A percentile compares a stretch with the other conserved stretches of the same genome.
These are phyloP conservation scores for Penaeus chinensis DNA, from an alignment of 1,140 invertebrate species.

Conservation along the genomic window DNA sequence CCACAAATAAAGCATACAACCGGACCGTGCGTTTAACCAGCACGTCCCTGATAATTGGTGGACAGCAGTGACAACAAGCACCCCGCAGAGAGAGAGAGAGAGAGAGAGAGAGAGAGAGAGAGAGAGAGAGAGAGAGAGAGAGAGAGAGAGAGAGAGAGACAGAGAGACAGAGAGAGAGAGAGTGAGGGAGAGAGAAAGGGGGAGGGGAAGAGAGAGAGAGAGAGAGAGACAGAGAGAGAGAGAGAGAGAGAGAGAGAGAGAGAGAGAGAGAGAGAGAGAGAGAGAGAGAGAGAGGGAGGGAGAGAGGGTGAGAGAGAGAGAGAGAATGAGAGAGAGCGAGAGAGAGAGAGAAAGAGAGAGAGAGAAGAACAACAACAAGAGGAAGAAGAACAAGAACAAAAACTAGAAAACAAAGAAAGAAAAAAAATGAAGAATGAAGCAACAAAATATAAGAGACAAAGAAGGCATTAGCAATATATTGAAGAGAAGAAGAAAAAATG, in stretches of 20 bases:
- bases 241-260: rapidly evolving
- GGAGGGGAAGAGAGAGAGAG: neutral
- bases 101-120: constrained; percentile 7
- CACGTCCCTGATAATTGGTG: constrained; percentile 1
- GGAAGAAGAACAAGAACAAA: too few species aligned
- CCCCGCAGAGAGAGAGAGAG: constrained; percentile 6
- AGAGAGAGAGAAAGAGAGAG: neutral
- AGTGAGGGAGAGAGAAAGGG: neutral
- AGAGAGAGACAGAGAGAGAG: neutral
- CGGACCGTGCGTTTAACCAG: neutral
- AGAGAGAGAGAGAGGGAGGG: neutral
- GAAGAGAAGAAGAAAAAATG: too few species aligned
- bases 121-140: constrained; percentile 14
- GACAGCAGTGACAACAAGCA: neutral
- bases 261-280: neutral
- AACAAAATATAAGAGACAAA: too few species aligned
- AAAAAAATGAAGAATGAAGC: too few species aligned
- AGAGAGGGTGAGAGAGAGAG: neutral
- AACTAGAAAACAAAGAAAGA: too few species aligned
- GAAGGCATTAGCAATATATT: too few species aligned
- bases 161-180: neutral
- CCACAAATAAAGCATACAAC: neutral
- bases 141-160: constrained; percentile 10
- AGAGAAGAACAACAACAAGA: neutral
- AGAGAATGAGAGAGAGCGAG: neutral